Base-by-base conservation (phyloP, 2,888 invertebrate species). In the Temnothorax rugatulus region DNA sequence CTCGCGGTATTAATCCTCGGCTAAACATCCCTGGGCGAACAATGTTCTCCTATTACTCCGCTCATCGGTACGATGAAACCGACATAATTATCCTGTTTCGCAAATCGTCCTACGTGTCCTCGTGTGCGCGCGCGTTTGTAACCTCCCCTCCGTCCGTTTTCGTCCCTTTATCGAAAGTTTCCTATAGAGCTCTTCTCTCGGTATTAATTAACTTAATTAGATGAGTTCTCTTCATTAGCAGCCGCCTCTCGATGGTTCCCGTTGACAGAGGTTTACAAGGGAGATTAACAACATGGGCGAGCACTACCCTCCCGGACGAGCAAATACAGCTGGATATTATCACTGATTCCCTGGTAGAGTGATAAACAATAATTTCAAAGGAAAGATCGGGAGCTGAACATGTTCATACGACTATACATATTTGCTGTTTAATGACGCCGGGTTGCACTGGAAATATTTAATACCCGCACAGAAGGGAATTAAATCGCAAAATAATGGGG, bases 181-280 rank as follows among this genome's bases (percentile, higher is more conserved):
- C 74, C 38, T 59, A 73, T 54, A 47, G 44, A 44, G 59, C 38
- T 25, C 38, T 25, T 18, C 29, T 50, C 61, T 69, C 64, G 47
- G 47, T 76, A 87, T 88, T 87, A 88, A 87, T 88, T 86, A 88
- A 86, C 82, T 83, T 88, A 85, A 88, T 86, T 89, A 88, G 54
- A 47, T 74, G 64, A 81, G 69, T 69, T 73, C 69, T 64, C 61
- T 69, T 84, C 84, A 76, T 88, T 84, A 84, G 71, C 61, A 50
- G 21, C 38, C 18, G 50, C 34, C 59, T 47, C 59, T 79, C 59
- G 47, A 73, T 73, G 77, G 71, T 82, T 81, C 25, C 63, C 64
- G 47, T 74, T 73, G 44, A 41, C 61, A 57, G n/a, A n/a, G n/a
- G 50, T 77, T 77, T 84, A 85, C 75, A 66, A 44, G 57, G 11